Evolutionary conservation across 2,113 vertebrate genomes (phyloP), one percentile per base, ranked within the genome.

Genomic region (Siniperca chuatsi): DNA sequence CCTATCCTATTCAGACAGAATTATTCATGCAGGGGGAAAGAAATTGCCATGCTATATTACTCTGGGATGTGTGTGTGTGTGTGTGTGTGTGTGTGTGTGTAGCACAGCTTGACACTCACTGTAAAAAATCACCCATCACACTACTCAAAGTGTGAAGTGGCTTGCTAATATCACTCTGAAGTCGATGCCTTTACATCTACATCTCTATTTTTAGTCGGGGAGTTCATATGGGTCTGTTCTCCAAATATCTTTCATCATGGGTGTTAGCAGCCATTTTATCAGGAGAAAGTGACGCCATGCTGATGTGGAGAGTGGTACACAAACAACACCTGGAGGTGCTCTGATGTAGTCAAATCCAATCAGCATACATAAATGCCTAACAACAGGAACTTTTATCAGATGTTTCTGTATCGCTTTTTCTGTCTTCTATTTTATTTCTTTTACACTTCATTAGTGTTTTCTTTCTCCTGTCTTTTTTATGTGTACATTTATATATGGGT

Each of bases 1-100:
- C 88, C 86, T 65, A 48, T 87, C 85, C 86, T 93, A 91, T 93
- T 95, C 94, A 95, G 92, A 95, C 84, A 91, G 94, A 95, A 95
- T 96, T 95, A 95, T 96, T 95, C 90, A 95, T 96, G 92, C 76
- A 40, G 69, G 70, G 87, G 85, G 74, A 90, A 86, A 94, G 81
- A 93, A 92, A 93, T 93, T 92, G 84, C 91, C 81, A 84, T 72
- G 90, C 81, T 87, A 81, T 93, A 89, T 93, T 92, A 91, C 92
- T 93, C 76, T 82, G 83, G 89, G 75, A 87, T 92, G 75, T 92
- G 87, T 84, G 90, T 89, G 83, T 78, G 76, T 73, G 55, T 70
- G 55, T 92, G 82, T 92, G 83, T 82, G 90, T 87, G 86, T 85
- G 16, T 65, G 35, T 37, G 35, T 37, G 65, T n/a, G 66, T 68